Evolutionary conservation across 1,140 invertebrate species (phyloP), one percentile per base, ranked within the genome.

Genomic region (Homarus americanus): DNA sequence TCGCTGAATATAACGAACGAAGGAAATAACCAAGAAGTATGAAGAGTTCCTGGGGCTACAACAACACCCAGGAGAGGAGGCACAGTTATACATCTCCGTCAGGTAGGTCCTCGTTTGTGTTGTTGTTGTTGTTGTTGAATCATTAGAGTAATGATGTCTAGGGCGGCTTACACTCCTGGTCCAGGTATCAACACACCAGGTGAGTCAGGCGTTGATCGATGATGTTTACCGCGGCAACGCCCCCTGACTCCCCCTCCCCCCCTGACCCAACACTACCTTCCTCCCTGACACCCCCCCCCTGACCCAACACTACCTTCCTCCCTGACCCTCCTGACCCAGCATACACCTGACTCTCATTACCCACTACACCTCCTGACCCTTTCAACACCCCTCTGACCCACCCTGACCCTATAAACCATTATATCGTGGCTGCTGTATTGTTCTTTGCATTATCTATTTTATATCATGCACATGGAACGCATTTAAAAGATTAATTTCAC

Each of bases 151-250:
- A 58, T 58, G 53, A 20, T 15, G 53, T 28, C 63, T 5, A 17
- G n/a, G 63, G 15, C 5, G 58, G 24, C 58, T n/a, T n/a, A 17
- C 58, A 15, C 58, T 20, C 58, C 58, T 24, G 7, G 15, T 15
- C 44, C 1, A 63, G 58, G 20, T 20, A 63, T 20, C 4, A 63
- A 24, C 20, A 24, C 10, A 69, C n/a, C 63, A 69, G n/a, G n/a
- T 69, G n/a, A 69, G 63, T 69, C 63, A 69, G 44, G 5, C 44
- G 5, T 28, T 69, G n/a, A 69, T 69, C 63, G 63, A 69, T 69
- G n/a, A 32, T 69, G 9, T 63, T 63, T 9, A 32, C 28, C 63
- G n/a, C n/a, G n/a, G n/a, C 28, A 69, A 69, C 63, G 17, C 4
- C 63, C 28, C n/a, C 63, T 69, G 63, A 32, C 28, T 12, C 4